A percentile compares a stretch with the other conserved stretches of the same genome.
phyloP scores from a whole-genome alignment of 2,888 invertebrate genomes.

The Mellilla xanthometata region DNA sequence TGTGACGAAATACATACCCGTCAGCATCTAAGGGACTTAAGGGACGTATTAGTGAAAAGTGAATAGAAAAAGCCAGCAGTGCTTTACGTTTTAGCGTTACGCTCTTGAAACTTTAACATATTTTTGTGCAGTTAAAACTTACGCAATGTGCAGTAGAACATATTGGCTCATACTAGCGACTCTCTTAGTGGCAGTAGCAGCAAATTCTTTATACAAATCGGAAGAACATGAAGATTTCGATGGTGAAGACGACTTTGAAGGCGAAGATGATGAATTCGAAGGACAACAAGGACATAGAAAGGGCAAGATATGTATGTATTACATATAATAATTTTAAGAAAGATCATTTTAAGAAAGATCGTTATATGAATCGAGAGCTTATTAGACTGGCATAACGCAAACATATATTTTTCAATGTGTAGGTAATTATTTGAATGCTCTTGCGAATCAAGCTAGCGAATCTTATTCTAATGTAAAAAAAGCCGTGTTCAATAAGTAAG shows the following conservation, averaged over 20 bases:
- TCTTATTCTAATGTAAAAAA: too few relatives aligned
- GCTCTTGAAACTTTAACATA: too few relatives aligned
- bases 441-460: too few relatives aligned
- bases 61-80: neutral
- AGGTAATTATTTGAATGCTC: too few relatives aligned
- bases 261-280: slow-evolving; percentile 30
- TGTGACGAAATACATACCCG: slow-evolving; percentile 33
- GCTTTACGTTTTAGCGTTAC: too few relatives aligned
- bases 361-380: too few relatives aligned
- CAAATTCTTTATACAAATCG: slow-evolving; percentile 43
- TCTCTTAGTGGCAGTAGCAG: slow-evolving; percentile 45
- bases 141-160: slow-evolving; percentile 46
- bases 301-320: slow-evolving; percentile 65
- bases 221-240: slow-evolving; percentile 29
- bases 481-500: too few relatives aligned
- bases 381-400: too few relatives aligned
- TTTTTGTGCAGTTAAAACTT: too few relatives aligned
- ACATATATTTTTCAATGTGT: too few relatives aligned
- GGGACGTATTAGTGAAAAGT: slow-evolving; percentile 28
- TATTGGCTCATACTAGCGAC: slow-evolving; percentile 45
- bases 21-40: slow-evolving; percentile 26
- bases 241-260: slow-evolving; percentile 38
- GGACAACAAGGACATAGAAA: slow-evolving; percentile 41
- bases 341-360: too few relatives aligned
- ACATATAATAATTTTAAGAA: too few relatives aligned